A percentile compares a stretch with the other conserved stretches of the same genome.
Conservation (phyloP, 2,113 vertebrate genomes). For the Drymodes brunneopygia region DNA sequence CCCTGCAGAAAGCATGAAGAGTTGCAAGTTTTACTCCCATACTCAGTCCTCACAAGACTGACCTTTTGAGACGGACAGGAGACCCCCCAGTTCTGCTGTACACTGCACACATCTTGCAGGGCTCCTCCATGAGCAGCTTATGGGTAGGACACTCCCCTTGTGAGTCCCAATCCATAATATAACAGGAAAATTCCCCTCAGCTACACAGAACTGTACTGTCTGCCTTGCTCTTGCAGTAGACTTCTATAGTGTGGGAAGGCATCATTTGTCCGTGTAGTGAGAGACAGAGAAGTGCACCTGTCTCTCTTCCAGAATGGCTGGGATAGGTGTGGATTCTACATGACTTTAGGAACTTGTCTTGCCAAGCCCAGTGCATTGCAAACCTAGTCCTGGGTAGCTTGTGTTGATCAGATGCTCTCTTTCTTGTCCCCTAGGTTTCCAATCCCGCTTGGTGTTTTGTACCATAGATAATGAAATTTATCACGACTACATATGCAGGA, state of each 20-base stretch:
- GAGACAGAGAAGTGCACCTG: neutral
- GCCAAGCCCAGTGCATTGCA: neutral
- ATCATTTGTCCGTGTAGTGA: neutral
- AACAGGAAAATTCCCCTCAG: neutral
- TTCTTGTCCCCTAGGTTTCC: conserved; percentile 77
- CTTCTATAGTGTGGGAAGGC: neutral
- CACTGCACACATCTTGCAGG: neutral
- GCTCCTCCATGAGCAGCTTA: neutral
- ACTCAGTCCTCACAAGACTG: neutral
- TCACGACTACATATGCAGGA: conserved; percentile 84
- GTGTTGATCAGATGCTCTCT: neutral
- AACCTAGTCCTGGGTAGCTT: neutral
- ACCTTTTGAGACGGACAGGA: neutral
- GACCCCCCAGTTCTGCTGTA: neutral
- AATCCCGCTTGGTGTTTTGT: conserved; percentile 88
- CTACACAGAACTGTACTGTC: neutral
- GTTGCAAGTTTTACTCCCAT: neutral
- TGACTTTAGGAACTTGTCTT: neutral
- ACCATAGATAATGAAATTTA: conserved; percentile 87
- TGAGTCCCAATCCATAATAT: neutral
- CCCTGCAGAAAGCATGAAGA: neutral
- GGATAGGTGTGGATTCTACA: neutral
- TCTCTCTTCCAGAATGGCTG: neutral
- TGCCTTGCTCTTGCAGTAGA: neutral
- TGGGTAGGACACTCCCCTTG: neutral